Evolutionary conservation across 1,140 invertebrate genomes (phyloP).

Genomic region (Listronotus bonariensis): DNA sequence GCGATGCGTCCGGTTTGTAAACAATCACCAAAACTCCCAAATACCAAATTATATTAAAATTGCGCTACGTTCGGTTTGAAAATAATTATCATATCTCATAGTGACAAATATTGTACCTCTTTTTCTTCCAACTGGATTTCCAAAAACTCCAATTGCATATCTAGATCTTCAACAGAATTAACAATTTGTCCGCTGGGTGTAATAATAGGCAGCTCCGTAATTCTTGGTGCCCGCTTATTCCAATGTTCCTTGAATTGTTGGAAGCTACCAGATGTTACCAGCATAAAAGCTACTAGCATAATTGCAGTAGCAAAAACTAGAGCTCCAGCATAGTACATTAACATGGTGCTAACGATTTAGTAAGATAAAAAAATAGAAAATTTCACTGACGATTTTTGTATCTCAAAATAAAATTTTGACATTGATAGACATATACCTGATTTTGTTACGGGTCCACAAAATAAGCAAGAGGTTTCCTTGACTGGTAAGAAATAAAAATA

Average conservation of each 20-base stretch:
- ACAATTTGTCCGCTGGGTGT: conserved; percentile 44
- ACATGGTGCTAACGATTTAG: conserved; percentile 2
- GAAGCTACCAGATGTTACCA: conserved; percentile 37
- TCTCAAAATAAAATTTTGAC: not conserved
- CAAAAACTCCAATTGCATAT: conserved; percentile 44
- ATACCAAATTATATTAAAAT: too few species aligned
- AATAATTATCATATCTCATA: too few species aligned
- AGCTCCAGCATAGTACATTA: conserved; percentile 14
- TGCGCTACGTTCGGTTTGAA: too few species aligned
- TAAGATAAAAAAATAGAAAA: not conserved
- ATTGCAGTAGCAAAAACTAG: conserved; percentile 29
- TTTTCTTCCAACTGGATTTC: conserved; percentile 45
- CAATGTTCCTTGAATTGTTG: conserved; percentile 40
- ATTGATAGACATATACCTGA: not conserved
- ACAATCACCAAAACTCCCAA: too few species aligned
- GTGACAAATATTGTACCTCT: conserved; percentile 31
- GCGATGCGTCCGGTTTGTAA: too few species aligned
- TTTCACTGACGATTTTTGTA: not conserved
- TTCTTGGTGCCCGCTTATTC: conserved; percentile 18
- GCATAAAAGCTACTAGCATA: conserved; percentile 37
- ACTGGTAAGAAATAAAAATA: too few species aligned
- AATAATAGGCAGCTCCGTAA: conserved; percentile 40
- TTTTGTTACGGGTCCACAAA: not conserved
- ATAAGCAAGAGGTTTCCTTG: too few species aligned
- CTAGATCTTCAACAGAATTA: conserved; percentile 43